Evolutionary conservation across 2,888 invertebrate species (phyloP), one percentile per base, ranked within the genome.

Genomic region (Ophion ellenae): DNA sequence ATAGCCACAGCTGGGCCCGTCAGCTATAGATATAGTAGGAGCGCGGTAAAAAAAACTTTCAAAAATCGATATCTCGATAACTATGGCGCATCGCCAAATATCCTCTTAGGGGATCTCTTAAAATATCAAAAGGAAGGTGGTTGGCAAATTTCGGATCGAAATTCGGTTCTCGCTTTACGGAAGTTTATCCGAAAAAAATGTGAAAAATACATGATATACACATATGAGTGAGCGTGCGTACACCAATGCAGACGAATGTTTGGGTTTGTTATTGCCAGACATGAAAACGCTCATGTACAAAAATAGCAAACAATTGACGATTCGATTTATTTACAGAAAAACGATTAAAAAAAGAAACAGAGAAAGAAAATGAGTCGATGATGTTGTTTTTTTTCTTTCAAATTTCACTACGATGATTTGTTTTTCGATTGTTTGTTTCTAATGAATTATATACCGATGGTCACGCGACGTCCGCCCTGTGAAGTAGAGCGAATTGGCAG

Each of bases 401-500:
- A 64, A 32, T 32, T 66, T 67, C 32, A 36, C 57, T 77, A 9
- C n/a, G 20, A 45, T 59, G 61, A 45, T 45, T 20, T 45, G 14
- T 75, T 45, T 67, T 67, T 14, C 36, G 14, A 6, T 67, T 75
- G 17, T 61, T 69, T 81, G 61, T 47, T 47, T 69, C 17, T 79
- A 75, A 83, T 36, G 59, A 53, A 74, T 82, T 82, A 83, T 91
- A 91, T 94, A 94, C 94, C 94, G 93, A 93, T 93, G 91, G 93
- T 94, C 93, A 94, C 93, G 94, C 96, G 94, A 96, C 96, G 93
- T 96, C 97, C 91, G 96, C 98, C 94, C 97, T 97, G 95, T 98
- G 98, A 93, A 98, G 96, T 93, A 98, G 96, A 92, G 97, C 97
- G 95, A 98, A 98, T 95, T 98, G 97, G 95, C 98, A 98, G 95